Percentiles rank a stretch among this genome's conserved stretches.
Evolutionary conservation across 2,888 invertebrate genomes (phyloP).

Genomic region (Agriopis leucophaearia): DNA sequence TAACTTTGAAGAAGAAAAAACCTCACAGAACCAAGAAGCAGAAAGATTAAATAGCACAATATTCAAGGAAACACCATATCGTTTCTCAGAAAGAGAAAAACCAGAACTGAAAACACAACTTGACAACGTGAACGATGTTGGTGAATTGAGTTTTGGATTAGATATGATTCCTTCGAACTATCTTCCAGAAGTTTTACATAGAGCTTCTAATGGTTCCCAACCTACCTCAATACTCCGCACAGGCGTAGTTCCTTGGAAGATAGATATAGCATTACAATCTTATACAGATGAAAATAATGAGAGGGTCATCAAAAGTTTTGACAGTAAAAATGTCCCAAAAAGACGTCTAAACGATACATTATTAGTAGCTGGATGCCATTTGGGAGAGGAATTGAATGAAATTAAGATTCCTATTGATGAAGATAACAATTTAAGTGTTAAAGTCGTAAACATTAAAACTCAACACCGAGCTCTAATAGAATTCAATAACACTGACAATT

Average conservation of each 20-base stretch:
- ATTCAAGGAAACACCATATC: not conserved
- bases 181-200: not conserved
- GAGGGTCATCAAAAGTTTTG: constrained; percentile 60
- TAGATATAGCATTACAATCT: constrained; percentile 66
- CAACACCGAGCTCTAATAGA: constrained; percentile 5
- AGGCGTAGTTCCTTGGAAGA: constrained; percentile 27
- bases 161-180: not conserved
- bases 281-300: constrained; percentile 60
- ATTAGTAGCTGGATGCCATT: constrained; percentile 56
- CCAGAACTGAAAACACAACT: not conserved
- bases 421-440: constrained; percentile 58
- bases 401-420: constrained; percentile 64
- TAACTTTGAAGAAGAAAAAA: not conserved
- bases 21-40: not conserved
- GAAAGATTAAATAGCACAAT: not conserved
- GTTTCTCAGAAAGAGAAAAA: not conserved
- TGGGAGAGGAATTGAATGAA: constrained; percentile 53
- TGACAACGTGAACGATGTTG: not conserved
- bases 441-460: constrained; percentile 48
- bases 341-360: constrained; percentile 52
- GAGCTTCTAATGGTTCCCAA: not conserved
- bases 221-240: constrained; percentile 5
- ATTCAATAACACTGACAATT: not conserved
- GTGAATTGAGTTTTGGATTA: not conserved
- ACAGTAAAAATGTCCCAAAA: constrained; percentile 45